Percentiles rank a stretch among this genome's conserved stretches.
Conservation (phyloP, 2,888 invertebrate genomes). For the Unio delphinus region DNA sequence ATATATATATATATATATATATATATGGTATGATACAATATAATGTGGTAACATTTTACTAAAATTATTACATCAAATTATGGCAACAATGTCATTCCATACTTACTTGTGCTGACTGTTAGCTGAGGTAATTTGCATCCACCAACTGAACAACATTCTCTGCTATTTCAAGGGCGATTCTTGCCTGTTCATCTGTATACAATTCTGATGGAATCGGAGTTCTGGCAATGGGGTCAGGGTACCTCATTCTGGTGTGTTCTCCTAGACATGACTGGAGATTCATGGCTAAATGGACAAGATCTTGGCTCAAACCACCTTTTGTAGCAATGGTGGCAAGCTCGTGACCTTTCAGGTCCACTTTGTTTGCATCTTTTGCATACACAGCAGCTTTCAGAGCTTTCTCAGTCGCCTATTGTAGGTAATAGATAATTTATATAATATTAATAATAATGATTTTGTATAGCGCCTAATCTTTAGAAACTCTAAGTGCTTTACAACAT, state of each 20-base stretch:
- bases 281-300: slow-evolving; percentile 1
- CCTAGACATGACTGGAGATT: slow-evolving; percentile 8
- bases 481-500: too few relatives aligned
- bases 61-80: too few relatives aligned
- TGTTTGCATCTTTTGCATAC: slow-evolving; percentile 8
- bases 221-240: slow-evolving; percentile 13
- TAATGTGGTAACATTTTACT: too few relatives aligned
- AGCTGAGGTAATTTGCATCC: neutral
- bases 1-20: too few relatives aligned
- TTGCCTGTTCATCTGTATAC: slow-evolving; percentile 15
- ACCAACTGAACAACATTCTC: slow-evolving; percentile 10
- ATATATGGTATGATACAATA: too few relatives aligned
- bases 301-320: slow-evolving; percentile 1
- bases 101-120: too few relatives aligned
- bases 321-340: neutral
- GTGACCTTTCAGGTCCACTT: neutral
- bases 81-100: too few relatives aligned
- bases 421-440: too few relatives aligned
- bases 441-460: too few relatives aligned
- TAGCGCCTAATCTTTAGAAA: too few relatives aligned
- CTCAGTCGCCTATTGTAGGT: slow-evolving; percentile 8
- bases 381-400: slow-evolving; percentile 14
- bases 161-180: slow-evolving; percentile 9
- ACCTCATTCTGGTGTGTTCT: slow-evolving; percentile 15
- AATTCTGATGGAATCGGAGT: slow-evolving; percentile 17